Conservation (phyloP, 2,888 invertebrate species). For the Parthenolecanium corni region DNA sequence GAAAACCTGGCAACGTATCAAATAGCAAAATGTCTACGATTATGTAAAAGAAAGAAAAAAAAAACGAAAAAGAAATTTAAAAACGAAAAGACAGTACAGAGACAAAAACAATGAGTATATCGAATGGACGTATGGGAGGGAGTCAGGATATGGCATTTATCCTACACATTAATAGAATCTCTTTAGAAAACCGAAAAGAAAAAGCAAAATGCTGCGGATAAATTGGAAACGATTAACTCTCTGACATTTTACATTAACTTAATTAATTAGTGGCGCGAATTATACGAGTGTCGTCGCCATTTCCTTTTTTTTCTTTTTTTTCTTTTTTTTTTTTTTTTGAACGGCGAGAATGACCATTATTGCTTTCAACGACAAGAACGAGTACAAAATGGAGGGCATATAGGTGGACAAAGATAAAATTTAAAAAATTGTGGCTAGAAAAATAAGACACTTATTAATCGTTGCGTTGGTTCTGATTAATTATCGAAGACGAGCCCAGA, state of each 20-base stretch:
- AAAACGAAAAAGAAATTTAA: too few species aligned
- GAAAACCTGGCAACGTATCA: slow-evolving; percentile 15
- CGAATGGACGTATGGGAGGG: too few species aligned
- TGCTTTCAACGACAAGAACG: neutral
- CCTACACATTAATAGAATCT: too few species aligned
- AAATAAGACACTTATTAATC: slow-evolving; percentile 17
- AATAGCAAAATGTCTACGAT: neutral
- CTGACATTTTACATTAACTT: too few species aligned
- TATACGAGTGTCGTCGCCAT: slow-evolving; percentile 5
- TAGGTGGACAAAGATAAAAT: too few species aligned
- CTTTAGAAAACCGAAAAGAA: too few species aligned
- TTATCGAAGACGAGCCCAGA: neutral
- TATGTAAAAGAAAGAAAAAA: too few species aligned
- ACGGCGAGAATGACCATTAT: neutral
- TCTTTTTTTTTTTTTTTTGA: neutral
- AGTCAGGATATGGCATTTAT: too few species aligned
- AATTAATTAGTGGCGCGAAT: slow-evolving; percentile 10
- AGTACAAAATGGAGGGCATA: neutral
- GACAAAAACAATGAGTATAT: too few species aligned
- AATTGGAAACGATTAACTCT: too few species aligned
- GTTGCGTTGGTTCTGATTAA: slow-evolving; percentile 1
- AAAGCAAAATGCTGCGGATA: too few species aligned
- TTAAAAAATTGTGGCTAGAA: neutral
- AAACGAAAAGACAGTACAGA: too few species aligned
- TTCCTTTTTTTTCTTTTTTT: neutral